phyloP scores from a whole-genome alignment of 64 coral and sea anemone species.

The Montipora cactus region DNA sequence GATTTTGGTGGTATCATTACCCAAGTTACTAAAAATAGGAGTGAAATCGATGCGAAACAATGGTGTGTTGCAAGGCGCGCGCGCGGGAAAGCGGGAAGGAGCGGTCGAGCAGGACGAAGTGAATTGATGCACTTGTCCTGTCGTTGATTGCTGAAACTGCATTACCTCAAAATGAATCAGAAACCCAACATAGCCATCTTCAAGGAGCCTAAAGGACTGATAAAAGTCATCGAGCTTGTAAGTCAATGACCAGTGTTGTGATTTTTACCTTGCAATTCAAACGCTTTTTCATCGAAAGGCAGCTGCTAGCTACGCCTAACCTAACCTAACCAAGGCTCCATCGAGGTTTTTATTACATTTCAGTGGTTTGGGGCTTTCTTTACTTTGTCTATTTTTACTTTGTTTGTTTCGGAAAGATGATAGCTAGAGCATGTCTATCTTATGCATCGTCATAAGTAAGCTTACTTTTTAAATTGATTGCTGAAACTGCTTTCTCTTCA shows the following conservation, averaged over 20 bases:
- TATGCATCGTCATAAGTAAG: no score
- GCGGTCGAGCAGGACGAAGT: neutral
- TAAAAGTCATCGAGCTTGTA: constrained; percentile 96
- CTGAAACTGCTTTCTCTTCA: no score
- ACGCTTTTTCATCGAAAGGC: neutral
- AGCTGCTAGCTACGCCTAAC: no score
- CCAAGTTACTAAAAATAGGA: neutral
- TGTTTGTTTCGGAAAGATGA: no score
- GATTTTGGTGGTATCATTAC: no score
- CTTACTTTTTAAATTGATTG: no score
- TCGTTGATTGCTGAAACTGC: neutral
- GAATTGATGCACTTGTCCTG: neutral
- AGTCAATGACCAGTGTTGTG: constrained; percentile 8
- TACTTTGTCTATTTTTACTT: no score
- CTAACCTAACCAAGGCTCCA: no score
- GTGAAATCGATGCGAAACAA: neutral
- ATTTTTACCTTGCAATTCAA: neutral
- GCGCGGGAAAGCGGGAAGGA: constrained; percentile 1
- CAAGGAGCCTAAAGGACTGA: constrained; percentile 96
- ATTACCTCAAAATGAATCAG: constrained; percentile 6
- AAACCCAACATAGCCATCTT: constrained; percentile 83
- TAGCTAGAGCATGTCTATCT: no score
- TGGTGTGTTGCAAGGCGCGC: constrained; percentile 18
- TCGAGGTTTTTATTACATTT: no score
- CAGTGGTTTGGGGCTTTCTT: no score